Evolutionary conservation across 2,888 invertebrate genomes (phyloP), one percentile per base, ranked within the genome.

Genomic region (Andrena camellia): DNA sequence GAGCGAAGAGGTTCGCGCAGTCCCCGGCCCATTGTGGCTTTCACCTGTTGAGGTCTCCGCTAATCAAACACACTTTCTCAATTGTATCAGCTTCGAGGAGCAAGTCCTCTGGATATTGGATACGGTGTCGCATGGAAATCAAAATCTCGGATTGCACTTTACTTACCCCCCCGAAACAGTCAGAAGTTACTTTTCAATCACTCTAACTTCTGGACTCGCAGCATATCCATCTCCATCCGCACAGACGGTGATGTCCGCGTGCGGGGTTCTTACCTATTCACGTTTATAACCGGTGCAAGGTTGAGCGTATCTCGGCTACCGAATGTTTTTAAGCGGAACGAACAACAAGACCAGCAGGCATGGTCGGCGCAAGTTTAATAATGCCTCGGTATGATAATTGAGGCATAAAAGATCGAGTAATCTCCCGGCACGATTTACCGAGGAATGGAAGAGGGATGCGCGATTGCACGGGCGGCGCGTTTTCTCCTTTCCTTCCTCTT

Each of bases 361-460:
- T 67, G 75, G 82, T 13, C 70, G 88, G 85, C 76, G 79, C 75
- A 72, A 78, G 84, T 88, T 90, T 89, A 88, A 90, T 91, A 91
- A 90, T 88, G 85, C 78, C 81, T 83, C 78, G 90, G 90, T 87
- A 91, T 90, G 88, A 90, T 92, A 92, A 91, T 92, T 90, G 90
- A 90, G 91, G 90, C 88, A 91, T 90, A 90, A 91, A 90, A 88
- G 91, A 91, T 91, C 89, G 87, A 89, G 89, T 88, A 91, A 90
- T 91, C 88, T 89, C 54, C 78, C 83, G 73, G 64, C 81, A 85
- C 85, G 86, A 81, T 86, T 89, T 74, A 70, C 78, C 35, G 60
- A 78, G 81, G 75, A 81, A 78, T 60, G 54, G 57, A 75, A 68
- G 67, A 48, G 35, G 59, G 62, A 71, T 57, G 23, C 42, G 26